Conservation (phyloP, 1,140 invertebrate genomes). For the Hylaeus anthracinus region DNA sequence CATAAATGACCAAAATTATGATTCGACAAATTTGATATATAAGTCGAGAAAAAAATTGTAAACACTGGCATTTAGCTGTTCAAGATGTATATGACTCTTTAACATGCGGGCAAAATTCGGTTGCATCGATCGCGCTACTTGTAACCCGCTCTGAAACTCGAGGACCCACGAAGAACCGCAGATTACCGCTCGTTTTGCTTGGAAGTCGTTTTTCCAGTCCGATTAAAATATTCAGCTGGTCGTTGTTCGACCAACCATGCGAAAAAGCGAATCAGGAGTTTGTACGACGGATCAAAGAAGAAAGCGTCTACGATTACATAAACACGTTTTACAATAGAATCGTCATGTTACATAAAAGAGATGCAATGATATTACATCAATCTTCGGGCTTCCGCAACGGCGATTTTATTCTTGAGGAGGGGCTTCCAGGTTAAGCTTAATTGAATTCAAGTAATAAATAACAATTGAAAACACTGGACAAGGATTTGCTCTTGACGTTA, state of each 20-base stretch:
- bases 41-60: no score
- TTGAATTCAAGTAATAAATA: no score
- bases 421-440: neutral
- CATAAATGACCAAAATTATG: no score
- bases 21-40: no score
- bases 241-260: neutral
- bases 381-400: neutral
- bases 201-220: neutral
- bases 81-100: no score
- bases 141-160: neutral
- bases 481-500: no score
- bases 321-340: neutral
- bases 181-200: neutral
- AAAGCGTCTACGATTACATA: neutral
- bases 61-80: no score
- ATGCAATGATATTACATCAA: conserved; percentile 2
- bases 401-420: neutral
- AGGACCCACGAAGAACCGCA: neutral
- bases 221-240: neutral
- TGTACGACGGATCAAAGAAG: neutral
- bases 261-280: neutral
- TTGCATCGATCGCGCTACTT: neutral
- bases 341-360: conserved; percentile 1
- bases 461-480: no score
- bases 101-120: no score